These are phyloP conservation scores for Camponotus vicinus DNA, from an alignment of 1,140 invertebrate genomes.

Conservation along the genomic window DNA sequence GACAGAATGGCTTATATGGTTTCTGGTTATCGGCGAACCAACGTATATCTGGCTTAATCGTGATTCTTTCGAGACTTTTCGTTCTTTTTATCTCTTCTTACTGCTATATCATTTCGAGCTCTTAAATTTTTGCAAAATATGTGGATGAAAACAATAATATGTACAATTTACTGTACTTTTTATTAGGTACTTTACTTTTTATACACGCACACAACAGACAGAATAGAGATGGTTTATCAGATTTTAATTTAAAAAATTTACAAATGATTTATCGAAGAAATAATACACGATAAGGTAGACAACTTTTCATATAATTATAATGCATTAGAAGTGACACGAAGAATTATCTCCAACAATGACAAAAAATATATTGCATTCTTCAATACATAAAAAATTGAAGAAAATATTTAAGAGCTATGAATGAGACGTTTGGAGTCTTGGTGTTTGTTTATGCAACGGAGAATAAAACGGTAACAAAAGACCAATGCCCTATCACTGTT, in stretches of 20 bases:
- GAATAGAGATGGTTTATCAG: neutral
- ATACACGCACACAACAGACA: no score
- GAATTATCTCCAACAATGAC: neutral
- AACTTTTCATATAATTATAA: neutral
- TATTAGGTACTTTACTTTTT: neutral
- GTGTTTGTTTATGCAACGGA: neutral
- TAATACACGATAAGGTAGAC: neutral
- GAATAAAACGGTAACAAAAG: conserved; percentile 18
- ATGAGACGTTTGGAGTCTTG: neutral
- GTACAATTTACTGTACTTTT: neutral
- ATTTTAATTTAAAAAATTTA: no score
- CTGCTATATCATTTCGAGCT: neutral
- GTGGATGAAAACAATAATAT: neutral
- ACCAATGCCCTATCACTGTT: neutral
- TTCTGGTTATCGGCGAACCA: conserved; percentile 35
- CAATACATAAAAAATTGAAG: neutral
- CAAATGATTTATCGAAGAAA: neutral
- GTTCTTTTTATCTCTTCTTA: conserved; percentile 15
- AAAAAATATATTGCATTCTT: neutral
- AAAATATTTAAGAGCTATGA: neutral
- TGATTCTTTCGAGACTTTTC: conserved; percentile 22
- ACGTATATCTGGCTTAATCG: neutral
- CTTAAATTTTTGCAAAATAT: neutral
- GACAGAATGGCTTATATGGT: conserved; percentile 9
- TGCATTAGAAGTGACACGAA: neutral